Evolutionary conservation across 1,140 invertebrate species (phyloP).

Genomic region (Papilio aristodemus): DNA sequence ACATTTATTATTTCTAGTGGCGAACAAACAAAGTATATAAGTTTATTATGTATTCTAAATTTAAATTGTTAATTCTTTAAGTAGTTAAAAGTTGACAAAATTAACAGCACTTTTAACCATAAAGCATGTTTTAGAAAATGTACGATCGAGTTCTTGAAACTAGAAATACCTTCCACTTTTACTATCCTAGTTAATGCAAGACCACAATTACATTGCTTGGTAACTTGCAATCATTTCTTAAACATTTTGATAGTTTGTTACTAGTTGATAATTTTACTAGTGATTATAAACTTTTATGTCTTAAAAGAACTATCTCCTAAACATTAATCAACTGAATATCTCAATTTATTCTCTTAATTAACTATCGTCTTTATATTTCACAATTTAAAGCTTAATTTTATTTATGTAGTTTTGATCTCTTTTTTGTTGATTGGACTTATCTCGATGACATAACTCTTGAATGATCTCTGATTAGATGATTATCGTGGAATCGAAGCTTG

Average conservation of each 20-base stretch:
- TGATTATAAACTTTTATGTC: slow-evolving; percentile 27
- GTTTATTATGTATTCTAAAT: slow-evolving; percentile 60
- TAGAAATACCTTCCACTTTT: too few species aligned
- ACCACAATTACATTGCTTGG: too few species aligned
- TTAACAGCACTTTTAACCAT: too few species aligned
- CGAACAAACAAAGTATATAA: slow-evolving; percentile 41
- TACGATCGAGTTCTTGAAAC: too few species aligned
- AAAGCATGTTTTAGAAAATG: too few species aligned
- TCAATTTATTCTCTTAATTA: not conserved
- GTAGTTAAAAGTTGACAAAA: too few species aligned
- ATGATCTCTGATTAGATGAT: slow-evolving; percentile 76
- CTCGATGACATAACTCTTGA: slow-evolving; percentile 71
- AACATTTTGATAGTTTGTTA: too few species aligned
- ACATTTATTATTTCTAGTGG: slow-evolving; percentile 50
- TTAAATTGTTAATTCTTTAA: slow-evolving; percentile 52
- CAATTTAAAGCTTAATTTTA: slow-evolving; percentile 41
- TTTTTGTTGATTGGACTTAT: slow-evolving; percentile 17
- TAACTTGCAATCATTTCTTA: too few species aligned
- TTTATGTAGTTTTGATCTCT: slow-evolving; percentile 41
- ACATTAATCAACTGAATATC: not conserved
- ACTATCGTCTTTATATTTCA: not conserved
- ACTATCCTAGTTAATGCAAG: too few species aligned
- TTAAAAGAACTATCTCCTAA: not conserved
- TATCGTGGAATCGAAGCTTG: slow-evolving; percentile 65
- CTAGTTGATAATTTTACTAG: too few species aligned